Evolutionary conservation across 2,888 invertebrate genomes (phyloP), one percentile per base, ranked within the genome.

Genomic region (Hecatera dysodea): DNA sequence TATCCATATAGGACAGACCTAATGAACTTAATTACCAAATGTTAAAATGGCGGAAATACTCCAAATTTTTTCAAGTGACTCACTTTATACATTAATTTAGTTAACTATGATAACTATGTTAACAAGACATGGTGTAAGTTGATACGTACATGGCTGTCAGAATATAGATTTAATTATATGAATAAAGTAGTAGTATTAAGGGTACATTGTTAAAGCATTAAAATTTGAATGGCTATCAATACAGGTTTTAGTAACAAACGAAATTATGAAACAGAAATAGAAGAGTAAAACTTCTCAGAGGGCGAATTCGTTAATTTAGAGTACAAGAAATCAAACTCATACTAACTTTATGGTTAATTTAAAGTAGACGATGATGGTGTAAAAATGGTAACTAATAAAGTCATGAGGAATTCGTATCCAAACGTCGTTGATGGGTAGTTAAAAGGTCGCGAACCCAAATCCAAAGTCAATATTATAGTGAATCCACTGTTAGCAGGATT

Each of bases 21-120:
- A 76, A 79, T 55, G 62, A 79, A 55, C 52, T 53, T 78, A 79
- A 76, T 63, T 24, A 73, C 59, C 48, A 63, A 75, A 78, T 64
- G 63, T 67, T 66, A 63, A 74, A 72, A 53, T 66, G 22, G 29
- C 48, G 62, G 74, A 73, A 63, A 73, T 52, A 63, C 59, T 76
- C 59, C 7, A 73, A 79, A 79, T 76, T 55, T n/a, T 67, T 62
- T 59, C 50, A 44, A 59, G 36, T 76, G 74, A 73, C 27, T 63
- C 79, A 76, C 44, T 72, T 27, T 27, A 56, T 67, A 65, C 72
- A 42, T 57, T 78, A 50, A 72, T 77, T 64, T 39, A 19, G 63
- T 52, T 79, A 74, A 77, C 53, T 55, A 64, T 67, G 60, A 33
- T 17, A 60, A 80, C 36, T 67, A 44, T 55, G 59, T 63, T 67